Evolutionary conservation across 2,888 invertebrate species (phyloP).

Genomic region (Polymixis lichenea): DNA sequence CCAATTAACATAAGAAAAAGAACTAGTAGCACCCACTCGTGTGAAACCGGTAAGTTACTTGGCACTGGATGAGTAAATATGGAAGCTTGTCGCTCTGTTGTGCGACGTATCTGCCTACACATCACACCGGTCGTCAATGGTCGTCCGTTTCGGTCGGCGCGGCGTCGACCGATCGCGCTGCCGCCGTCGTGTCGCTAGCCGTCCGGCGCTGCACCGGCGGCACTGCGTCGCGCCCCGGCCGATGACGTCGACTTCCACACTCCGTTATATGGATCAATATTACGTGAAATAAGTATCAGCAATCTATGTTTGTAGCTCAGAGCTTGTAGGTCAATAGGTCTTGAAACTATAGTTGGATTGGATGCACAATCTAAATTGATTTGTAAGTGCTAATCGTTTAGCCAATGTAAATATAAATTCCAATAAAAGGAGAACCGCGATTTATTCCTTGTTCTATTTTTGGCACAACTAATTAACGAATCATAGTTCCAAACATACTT

Average conservation of each 20-base stretch:
- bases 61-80: slow-evolving; percentile 87
- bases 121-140: slow-evolving; percentile 50
- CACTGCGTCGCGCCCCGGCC: slow-evolving; percentile 28
- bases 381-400: no score
- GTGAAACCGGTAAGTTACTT: slow-evolving; percentile 86
- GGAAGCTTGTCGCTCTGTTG: slow-evolving; percentile 86
- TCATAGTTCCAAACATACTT: background rate
- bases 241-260: slow-evolving; percentile 54
- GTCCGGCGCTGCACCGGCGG: slow-evolving; percentile 23
- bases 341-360: slow-evolving; percentile 26
- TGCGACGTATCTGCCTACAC: slow-evolving; percentile 88
- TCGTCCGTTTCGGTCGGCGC: slow-evolving; percentile 30
- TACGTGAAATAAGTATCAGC: slow-evolving; percentile 54
- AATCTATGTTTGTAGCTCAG: slow-evolving; percentile 37
- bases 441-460: slow-evolving; percentile 18
- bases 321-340: slow-evolving; percentile 59
- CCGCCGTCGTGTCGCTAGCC: slow-evolving; percentile 6
- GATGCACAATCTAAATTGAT: slow-evolving; percentile 8
- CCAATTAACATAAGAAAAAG: slow-evolving; percentile 83
- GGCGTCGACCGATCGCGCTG: slow-evolving; percentile 37
- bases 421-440: slow-evolving; percentile 9
- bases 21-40: slow-evolving; percentile 86
- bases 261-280: slow-evolving; percentile 71
- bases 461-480: background rate
- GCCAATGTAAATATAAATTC: slow-evolving; percentile 25